Evolutionary conservation across 2,113 vertebrate species (phyloP), one percentile per base, ranked within the genome.

Genomic region (Anthoscopus minutus): DNA sequence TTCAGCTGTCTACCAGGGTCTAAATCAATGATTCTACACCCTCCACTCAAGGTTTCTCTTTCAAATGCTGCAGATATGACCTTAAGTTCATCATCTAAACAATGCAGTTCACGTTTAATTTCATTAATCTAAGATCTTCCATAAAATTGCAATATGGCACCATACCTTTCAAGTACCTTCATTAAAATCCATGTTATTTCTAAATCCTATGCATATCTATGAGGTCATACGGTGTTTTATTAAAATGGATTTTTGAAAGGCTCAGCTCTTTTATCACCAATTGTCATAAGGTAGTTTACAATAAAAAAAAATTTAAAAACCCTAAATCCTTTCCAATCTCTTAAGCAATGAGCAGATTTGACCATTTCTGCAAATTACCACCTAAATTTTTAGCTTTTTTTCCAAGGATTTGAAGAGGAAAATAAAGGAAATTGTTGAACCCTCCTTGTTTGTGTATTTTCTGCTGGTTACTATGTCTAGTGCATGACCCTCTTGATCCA

Each of bases 21-120:
- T 99, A 99, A 99, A 99, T 99, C 99, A 99, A 99, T 98, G 98
- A 98, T 97, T 97, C 96, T 94, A 98, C 97, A 98, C 98, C 98
- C 98, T 97, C 97, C 96, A 98, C 98, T 98, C 98, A 98, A 99
- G 99, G 98, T 98, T 99, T 99, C 98, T 97, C 97, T 98, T 96
- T 97, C 98, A 98, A 98, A 98, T 98, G 98, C 98, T 98, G 96
- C 94, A 92, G 96, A 96, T 94, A 96, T 93, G 95, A 97, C 97
- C 97, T 96, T 92, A 91, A 90, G 96, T 96, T 97, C 97, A 97
- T 96, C 96, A 95, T 96, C 96, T 92, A 93, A 95, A 97, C 88
- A 92, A 97, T 96, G 96, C 94, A 76, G 95, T 96, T 96, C 96
- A 95, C 74, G 89, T 97, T 97, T 97, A 96, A 97, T 97, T 97